Evolutionary conservation across 1,140 invertebrate genomes (phyloP).

Genomic region (Ostrea denselamellosa): DNA sequence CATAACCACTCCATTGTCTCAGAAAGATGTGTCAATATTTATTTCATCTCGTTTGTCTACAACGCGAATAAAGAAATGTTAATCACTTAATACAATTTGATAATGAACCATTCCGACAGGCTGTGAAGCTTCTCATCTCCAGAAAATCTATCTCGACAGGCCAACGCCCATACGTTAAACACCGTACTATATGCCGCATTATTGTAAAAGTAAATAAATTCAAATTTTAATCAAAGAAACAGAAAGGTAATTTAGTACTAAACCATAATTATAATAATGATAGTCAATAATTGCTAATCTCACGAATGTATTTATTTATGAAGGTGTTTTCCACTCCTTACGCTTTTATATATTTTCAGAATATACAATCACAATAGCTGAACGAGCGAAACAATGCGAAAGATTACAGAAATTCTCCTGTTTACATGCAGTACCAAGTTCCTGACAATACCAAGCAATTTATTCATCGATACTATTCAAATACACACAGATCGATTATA

Average conservation of each 20-base stretch:
- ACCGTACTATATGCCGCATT: neutral
- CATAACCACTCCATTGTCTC: neutral
- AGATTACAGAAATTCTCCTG: neutral
- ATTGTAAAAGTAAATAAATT: neutral
- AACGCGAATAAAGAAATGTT: constrained; percentile 17
- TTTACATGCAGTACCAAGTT: neutral
- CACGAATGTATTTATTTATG: neutral
- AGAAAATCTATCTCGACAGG: neutral
- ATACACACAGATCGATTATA: neutral
- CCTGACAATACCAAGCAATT: neutral
- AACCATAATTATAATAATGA: neutral
- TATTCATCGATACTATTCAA: neutral
- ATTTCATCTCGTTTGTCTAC: constrained; percentile 9
- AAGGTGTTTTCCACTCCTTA: neutral
- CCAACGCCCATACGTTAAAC: constrained; percentile 1
- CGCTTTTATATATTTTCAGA: neutral
- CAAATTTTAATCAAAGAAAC: neutral
- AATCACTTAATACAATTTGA: constrained; percentile 34
- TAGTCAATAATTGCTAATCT: neutral
- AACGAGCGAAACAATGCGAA: neutral
- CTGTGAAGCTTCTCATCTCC: neutral
- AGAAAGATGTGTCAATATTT: constrained; percentile 35
- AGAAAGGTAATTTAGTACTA: neutral
- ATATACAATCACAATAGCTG: neutral
- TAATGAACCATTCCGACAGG: neutral